These are phyloP conservation scores for Pachyramphus minor DNA, from an alignment of 2,113 vertebrate genomes.

Conservation along the genomic window DNA sequence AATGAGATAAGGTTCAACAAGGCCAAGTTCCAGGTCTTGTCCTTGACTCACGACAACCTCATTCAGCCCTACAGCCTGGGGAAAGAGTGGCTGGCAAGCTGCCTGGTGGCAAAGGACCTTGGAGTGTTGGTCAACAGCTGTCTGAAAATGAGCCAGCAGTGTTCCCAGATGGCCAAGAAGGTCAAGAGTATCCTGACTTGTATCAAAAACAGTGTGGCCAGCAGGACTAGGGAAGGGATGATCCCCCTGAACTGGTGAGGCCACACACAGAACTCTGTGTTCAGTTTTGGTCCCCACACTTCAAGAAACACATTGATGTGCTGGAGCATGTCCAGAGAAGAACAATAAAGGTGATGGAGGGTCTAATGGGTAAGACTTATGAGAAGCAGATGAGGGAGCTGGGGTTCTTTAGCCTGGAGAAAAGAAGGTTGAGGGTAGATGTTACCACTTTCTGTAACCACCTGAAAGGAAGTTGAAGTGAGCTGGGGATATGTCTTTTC, in stretches of 20 bases:
- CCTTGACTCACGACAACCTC: rapidly evolving
- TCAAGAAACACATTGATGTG: background rate
- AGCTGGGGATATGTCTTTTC: background rate
- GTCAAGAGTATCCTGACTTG: background rate
- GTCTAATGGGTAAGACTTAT: background rate
- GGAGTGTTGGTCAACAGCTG: background rate
- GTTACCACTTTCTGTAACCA: background rate
- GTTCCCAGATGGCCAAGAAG: background rate
- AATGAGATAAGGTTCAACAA: background rate
- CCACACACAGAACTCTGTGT: rapidly evolving
- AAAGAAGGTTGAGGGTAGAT: background rate
- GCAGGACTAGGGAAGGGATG: background rate
- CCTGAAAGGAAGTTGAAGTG: background rate
- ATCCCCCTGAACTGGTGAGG: rapidly evolving
- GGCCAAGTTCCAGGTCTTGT: background rate
- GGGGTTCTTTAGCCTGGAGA: background rate
- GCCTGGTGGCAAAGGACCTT: background rate
- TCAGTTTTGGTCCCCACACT: rapidly evolving
- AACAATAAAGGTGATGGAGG: rapidly evolving
- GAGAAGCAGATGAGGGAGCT: background rate
- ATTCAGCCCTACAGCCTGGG: background rate
- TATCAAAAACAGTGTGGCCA: background rate
- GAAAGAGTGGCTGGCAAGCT: background rate
- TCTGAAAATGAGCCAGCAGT: background rate
- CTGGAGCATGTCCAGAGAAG: rapidly evolving